phyloP scores from a whole-genome alignment of 1,140 invertebrate genomes.

The Brachionus rubens region DNA sequence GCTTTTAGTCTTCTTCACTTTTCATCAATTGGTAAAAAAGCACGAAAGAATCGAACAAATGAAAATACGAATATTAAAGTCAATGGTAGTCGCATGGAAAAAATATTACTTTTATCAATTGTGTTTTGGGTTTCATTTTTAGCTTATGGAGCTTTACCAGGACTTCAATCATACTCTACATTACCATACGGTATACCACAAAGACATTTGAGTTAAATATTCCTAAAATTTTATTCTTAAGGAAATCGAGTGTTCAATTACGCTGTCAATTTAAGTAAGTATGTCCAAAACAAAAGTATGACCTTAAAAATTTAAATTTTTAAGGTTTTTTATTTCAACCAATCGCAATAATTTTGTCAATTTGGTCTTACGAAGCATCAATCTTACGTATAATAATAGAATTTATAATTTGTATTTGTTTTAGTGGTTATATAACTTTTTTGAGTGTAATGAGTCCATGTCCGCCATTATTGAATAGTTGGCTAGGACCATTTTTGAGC shows the following conservation, averaged over 20 bases:
- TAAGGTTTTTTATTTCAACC: conserved; percentile 43
- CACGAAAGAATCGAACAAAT: conserved; percentile 48
- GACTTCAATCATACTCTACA: conserved; percentile 80
- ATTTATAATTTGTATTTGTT: neutral
- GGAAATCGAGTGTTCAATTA: conserved; percentile 31
- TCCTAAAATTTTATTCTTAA: too few relatives aligned
- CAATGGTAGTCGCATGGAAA: conserved; percentile 48
- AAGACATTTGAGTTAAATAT: too few relatives aligned
- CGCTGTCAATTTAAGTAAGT: conserved; percentile 39
- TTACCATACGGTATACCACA: conserved; percentile 81
- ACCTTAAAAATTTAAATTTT: neutral
- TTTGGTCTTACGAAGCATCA: conserved; percentile 42
- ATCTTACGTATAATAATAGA: neutral
- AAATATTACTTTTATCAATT: conserved; percentile 48
- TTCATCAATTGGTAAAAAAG: conserved; percentile 54
- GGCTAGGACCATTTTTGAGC: neutral
- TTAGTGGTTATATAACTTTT: conserved; percentile 15
- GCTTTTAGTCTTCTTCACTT: conserved; percentile 62
- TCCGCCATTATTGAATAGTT: conserved; percentile 31
- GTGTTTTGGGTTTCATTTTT: conserved; percentile 63
- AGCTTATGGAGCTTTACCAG: conserved; percentile 74
- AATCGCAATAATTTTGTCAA: conserved; percentile 26
- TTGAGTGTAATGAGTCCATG: conserved; percentile 27
- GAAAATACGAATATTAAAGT: neutral
- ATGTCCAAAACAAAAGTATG: neutral